Evolutionary conservation across 2,888 invertebrate genomes (phyloP).

Genomic region (Amphipoea lucens): DNA sequence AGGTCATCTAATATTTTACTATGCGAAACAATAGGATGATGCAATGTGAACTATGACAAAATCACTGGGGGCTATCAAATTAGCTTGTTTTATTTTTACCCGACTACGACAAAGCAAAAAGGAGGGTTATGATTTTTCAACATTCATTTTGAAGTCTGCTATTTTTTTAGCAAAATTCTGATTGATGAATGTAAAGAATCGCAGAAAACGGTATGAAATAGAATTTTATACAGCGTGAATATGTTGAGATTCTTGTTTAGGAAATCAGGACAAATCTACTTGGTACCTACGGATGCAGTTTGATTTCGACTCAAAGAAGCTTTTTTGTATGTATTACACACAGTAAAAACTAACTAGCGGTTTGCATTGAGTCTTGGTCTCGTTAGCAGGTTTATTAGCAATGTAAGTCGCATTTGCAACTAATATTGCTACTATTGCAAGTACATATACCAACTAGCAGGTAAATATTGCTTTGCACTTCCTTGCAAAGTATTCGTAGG

Average conservation of each 20-base stretch:
- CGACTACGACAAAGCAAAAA: no score
- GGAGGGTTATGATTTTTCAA: neutral
- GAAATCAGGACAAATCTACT: neutral
- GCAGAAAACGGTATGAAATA: neutral
- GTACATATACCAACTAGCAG: neutral
- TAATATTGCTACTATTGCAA: conserved; percentile 5
- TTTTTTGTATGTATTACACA: neutral
- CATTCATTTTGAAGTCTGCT: conserved; percentile 4
- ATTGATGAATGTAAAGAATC: neutral
- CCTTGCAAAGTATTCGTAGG: neutral
- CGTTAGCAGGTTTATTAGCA: neutral
- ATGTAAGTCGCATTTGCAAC: conserved; percentile 2
- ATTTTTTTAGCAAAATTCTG: conserved; percentile 14
- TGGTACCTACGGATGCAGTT: neutral
- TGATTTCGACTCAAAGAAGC: neutral
- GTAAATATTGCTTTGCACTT: neutral
- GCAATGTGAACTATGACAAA: conserved; percentile 23
- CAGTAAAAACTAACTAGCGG: neutral
- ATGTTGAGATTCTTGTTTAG: conserved; percentile 7
- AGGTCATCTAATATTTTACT: conserved; percentile 59
- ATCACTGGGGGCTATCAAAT: conserved; percentile 8
- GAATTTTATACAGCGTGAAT: neutral
- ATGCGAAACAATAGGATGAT: conserved; percentile 40
- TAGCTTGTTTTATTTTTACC: neutral
- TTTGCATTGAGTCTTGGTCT: neutral